Percentiles rank a stretch among this genome's conserved stretches.
These are phyloP conservation scores for Gymnobelideus leadbeateri DNA, from an alignment of 2,113 vertebrate genomes.

Conservation along the genomic window DNA sequence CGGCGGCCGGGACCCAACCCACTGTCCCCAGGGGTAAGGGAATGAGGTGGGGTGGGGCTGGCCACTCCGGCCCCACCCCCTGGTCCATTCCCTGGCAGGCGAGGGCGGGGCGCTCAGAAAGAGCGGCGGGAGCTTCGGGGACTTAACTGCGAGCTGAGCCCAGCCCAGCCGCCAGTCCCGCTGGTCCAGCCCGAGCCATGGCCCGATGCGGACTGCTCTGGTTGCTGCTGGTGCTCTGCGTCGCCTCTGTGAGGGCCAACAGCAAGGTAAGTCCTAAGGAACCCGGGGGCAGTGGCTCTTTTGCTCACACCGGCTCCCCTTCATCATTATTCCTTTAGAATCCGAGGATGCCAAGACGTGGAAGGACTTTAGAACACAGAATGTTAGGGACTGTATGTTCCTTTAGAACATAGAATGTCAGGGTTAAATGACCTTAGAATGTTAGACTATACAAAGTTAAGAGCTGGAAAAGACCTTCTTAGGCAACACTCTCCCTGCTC, in stretches of 20 bases:
- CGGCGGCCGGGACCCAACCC: neutral
- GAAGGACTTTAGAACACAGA: neutral
- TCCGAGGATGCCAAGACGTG: neutral
- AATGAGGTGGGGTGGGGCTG: slow-evolving; percentile 1
- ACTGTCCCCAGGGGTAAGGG: neutral
- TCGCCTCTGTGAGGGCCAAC: neutral
- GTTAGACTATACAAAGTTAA: neutral
- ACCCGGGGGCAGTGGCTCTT: neutral
- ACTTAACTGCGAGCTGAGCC: neutral
- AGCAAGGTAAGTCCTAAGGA: slow-evolving; percentile 63
- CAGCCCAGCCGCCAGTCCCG: neutral
- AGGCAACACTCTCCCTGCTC: neutral
- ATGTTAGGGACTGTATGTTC: neutral
- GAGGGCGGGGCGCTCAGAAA: slow-evolving; percentile 7
- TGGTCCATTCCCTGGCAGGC: neutral
- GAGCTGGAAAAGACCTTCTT: neutral
- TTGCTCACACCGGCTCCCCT: neutral
- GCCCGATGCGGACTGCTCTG: neutral
- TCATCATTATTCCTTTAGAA: neutral
- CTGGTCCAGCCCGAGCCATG: neutral
- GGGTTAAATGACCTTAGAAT: neutral
- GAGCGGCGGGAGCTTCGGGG: neutral
- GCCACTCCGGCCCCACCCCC: neutral
- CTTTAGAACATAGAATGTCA: neutral
- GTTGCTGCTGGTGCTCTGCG: slow-evolving; percentile 26